Conservation (phyloP, 2,113 vertebrate species). For the Cinclus mexicanus region DNA sequence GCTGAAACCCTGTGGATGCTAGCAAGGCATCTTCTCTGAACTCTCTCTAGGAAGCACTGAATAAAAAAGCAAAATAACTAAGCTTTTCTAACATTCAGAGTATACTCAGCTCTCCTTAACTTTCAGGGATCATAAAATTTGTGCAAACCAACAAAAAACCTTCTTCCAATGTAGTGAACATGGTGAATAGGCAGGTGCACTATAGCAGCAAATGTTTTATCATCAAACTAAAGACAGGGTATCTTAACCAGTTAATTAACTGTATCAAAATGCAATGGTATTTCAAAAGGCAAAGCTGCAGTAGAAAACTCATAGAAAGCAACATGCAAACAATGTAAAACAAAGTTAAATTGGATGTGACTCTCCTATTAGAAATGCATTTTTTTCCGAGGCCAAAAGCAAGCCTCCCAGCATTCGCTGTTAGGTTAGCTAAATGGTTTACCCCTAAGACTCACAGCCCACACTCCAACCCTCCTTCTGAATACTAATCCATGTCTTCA, state of each 20-base stretch:
- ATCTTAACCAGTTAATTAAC: not conserved
- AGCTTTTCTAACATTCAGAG: not conserved
- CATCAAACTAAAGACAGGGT: not conserved
- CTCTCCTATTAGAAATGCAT: not conserved
- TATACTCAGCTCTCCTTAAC: not conserved
- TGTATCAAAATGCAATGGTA: not conserved
- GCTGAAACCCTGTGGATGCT: fast-evolving
- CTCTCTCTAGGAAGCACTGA: not conserved
- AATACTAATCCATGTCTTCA: not conserved
- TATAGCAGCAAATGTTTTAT: not conserved
- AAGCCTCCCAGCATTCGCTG: not conserved
- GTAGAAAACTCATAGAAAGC: not conserved
- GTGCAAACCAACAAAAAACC: not conserved
- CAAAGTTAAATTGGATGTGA: not conserved
- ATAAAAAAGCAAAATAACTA: not conserved
- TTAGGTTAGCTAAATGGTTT: not conserved
- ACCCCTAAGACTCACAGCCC: not conserved
- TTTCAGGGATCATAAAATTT: not conserved
- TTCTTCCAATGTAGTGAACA: not conserved
- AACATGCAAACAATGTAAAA: fast-evolving
- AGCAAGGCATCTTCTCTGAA: not conserved
- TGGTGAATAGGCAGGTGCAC: not conserved
- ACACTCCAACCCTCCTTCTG: not conserved
- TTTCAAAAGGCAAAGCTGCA: not conserved
- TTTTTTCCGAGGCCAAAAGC: not conserved